Evolutionary conservation across 2,797 vertebrate genomes (phyloP), one percentile per base, ranked within the genome.

Genomic region (Erpetoichthys calabaricus): DNA sequence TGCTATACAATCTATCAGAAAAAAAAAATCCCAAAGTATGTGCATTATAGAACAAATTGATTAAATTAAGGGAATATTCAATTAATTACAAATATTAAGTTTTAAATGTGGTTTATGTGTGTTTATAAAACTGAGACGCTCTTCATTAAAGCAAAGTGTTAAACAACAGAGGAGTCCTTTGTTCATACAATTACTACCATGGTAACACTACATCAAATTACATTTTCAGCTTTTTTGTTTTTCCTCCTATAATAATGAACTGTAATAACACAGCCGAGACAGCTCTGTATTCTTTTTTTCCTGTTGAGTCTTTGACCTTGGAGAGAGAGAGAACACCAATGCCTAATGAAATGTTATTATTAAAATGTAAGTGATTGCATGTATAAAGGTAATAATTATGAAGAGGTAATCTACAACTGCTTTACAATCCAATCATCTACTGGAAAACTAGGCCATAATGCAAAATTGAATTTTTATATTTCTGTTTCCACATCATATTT

Each of bases 111-210:
- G 25, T 25, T 25, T 25, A 25, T 25, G 25, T 25, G 25, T 25
- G 25, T 25, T 25, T 25, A 25, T 25, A 25, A 25, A 25, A 25
- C 25, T 25, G 25, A 25, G 25, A 25, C 25, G 25, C 25, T 25
- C 25, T 25, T 25, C 25, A 25, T 25, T 25, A 25, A 25, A 25
- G 25, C 25, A 54, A 54, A 54, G 53, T 65, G 61, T 42, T 47
- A 64, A 64, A 64, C 68, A 60, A 55, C 25, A 25, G 25, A 25
- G 58, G 6, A 25, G 43, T 4, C 44, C 10, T 44, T 62, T n/a
- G 44, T 65, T 54, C 67, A 62, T 71, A 59, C 57, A 56, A 69
- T 69, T 65, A 63, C 56, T 74, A 54, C 61, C 56, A 54, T 66
- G 60, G 67, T 57, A 79, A 73, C 63, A 64, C 45, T 49, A 60